These are phyloP conservation scores for Ypsolopha sequella DNA, from an alignment of 2,888 invertebrate species.

Conservation along the genomic window DNA sequence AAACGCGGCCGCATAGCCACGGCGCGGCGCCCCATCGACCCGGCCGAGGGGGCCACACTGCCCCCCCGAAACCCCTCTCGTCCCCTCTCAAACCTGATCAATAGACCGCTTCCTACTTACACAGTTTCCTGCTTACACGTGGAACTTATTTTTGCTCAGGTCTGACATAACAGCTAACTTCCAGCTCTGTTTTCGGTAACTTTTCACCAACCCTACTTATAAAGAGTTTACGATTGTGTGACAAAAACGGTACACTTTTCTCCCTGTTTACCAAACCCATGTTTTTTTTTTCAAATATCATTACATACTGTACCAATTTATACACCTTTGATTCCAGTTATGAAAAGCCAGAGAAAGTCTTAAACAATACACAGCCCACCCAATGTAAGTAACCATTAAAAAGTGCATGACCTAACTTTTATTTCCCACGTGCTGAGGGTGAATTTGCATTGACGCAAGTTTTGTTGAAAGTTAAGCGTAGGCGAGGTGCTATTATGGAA, in stretches of 20 bases:
- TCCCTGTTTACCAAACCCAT: too few relatives aligned
- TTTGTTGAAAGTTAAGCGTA: neutral
- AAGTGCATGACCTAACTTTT: too few relatives aligned
- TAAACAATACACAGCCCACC: neutral
- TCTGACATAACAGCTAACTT: neutral
- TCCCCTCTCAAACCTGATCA: slow-evolving; percentile 28
- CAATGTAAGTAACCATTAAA: neutral
- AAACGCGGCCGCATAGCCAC: slow-evolving; percentile 20
- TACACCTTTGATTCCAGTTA: neutral
- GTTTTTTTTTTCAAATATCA: too few relatives aligned
- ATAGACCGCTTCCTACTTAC: slow-evolving; percentile 42
- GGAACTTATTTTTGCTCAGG: slow-evolving; percentile 13
- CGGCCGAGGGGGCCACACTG: slow-evolving; percentile 15
- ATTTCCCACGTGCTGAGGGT: neutral
- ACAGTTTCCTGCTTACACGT: slow-evolving; percentile 30
- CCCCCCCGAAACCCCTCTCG: slow-evolving; percentile 13
- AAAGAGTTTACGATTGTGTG: too few relatives aligned
- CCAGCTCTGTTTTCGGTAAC: neutral
- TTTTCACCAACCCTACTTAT: neutral
- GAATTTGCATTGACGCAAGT: neutral
- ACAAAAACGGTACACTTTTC: too few relatives aligned
- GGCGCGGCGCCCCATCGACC: slow-evolving; percentile 16
- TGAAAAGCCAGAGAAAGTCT: neutral
- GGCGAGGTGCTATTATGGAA: neutral
- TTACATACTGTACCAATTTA: neutral